A percentile compares a stretch with the other conserved stretches of the same genome.
These are phyloP conservation scores for Drosophila trapezifrons DNA, from an alignment of 1,140 invertebrate species.

Conservation along the genomic window DNA sequence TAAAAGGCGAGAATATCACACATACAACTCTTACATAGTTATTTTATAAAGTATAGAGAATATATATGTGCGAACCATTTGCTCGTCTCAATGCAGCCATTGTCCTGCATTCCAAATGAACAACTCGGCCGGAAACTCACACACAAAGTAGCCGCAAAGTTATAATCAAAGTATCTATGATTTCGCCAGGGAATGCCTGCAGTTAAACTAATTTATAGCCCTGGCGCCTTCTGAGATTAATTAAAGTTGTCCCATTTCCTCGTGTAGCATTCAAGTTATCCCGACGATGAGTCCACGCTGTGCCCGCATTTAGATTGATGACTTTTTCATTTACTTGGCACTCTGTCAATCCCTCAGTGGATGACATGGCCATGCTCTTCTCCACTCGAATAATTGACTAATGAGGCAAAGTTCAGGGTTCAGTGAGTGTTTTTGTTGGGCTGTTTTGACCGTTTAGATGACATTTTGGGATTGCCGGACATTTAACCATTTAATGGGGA, in stretches of 20 bases:
- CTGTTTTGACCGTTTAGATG: conserved; percentile 11
- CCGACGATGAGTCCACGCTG: background rate
- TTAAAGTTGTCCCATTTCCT: conserved; percentile 24
- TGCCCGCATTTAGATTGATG: conserved; percentile 39
- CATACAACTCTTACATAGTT: conserved; percentile 8
- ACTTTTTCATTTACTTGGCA: conserved; percentile 45
- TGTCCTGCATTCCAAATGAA: conserved; percentile 44
- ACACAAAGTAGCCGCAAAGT: conserved; percentile 4
- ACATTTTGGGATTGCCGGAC: conserved; percentile 31
- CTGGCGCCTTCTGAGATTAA: conserved; percentile 5
- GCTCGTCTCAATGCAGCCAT: conserved; percentile 18
- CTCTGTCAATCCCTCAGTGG: conserved; percentile 18
- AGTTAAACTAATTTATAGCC: conserved; percentile 13
- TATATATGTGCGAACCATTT: background rate
- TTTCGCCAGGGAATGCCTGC: background rate
- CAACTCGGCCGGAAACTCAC: background rate
- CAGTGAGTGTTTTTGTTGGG: conserved; percentile 20
- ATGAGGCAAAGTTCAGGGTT: conserved; percentile 46
- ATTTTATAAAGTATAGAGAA: background rate
- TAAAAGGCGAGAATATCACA: conserved; percentile 6
- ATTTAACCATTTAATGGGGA: background rate
- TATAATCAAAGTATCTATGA: conserved; percentile 11
- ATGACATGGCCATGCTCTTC: conserved; percentile 4
- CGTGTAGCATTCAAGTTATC: conserved; percentile 16
- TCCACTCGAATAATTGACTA: conserved; percentile 38